phyloP scores from a whole-genome alignment of 1,140 invertebrate genomes.

The Drosophila elegans region DNA sequence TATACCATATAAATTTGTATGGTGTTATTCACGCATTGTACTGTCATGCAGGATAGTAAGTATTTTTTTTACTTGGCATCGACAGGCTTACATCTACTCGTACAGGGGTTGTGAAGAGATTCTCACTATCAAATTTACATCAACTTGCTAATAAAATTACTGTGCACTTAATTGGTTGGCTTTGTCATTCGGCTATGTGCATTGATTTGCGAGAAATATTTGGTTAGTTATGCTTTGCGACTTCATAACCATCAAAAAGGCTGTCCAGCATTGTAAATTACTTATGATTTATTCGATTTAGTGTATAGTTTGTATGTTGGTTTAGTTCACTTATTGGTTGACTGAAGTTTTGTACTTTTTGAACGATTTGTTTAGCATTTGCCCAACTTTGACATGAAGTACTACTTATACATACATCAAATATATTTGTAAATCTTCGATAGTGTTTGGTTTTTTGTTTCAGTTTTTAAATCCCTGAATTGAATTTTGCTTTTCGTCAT shows the following conservation, averaged over 20 bases:
- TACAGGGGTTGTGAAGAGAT: conserved; percentile 35
- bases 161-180: conserved; percentile 49
- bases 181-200: conserved; percentile 50
- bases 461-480: conserved; percentile 81
- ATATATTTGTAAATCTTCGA: conserved; percentile 33
- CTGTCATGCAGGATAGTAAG: conserved; percentile 40
- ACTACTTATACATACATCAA: conserved; percentile 44
- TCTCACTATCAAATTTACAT: conserved; percentile 32
- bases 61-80: conserved; percentile 40
- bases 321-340: conserved; percentile 55
- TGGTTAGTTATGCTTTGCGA: conserved; percentile 29
- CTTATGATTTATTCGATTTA: conserved; percentile 54
- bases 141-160: conserved; percentile 46
- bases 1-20: conserved; percentile 22
- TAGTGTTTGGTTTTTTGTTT: conserved; percentile 44
- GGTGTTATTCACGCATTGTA: conserved; percentile 29
- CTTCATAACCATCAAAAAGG: conserved; percentile 36
- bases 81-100: conserved; percentile 52
- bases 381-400: conserved; percentile 60
- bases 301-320: conserved; percentile 57
- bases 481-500: conserved; percentile 79
- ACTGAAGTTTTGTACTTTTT: conserved; percentile 76
- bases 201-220: conserved; percentile 36
- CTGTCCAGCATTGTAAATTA: conserved; percentile 34
- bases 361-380: conserved; percentile 66